Evolutionary conservation across 2,797 vertebrate species (phyloP).

Genomic region (Xiphophorus birchmanni): DNA sequence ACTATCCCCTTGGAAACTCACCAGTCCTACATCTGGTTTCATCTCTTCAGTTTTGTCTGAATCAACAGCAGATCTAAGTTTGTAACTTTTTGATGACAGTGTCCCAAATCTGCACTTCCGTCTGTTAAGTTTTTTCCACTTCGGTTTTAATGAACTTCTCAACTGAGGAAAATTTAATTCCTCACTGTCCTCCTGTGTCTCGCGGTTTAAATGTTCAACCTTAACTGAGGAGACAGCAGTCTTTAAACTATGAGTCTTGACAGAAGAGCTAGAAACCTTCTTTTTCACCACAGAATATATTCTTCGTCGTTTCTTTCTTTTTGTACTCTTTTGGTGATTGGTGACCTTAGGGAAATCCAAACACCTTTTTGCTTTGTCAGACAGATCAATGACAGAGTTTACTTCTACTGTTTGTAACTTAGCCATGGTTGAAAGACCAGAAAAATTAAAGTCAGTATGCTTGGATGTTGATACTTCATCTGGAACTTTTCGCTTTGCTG

Average conservation of each 20-base stretch:
- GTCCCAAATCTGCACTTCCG: conserved; percentile 42
- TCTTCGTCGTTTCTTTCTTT: conserved; percentile 28
- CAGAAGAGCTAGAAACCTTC: conserved; percentile 22
- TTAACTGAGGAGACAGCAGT: conserved; percentile 22
- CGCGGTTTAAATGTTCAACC: conserved; percentile 9
- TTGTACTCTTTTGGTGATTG: conserved; percentile 25
- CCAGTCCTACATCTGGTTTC: neutral
- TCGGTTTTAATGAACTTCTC: conserved; percentile 22
- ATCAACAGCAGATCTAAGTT: conserved; percentile 11
- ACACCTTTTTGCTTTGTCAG: conserved; percentile 22
- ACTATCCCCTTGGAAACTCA: conserved; percentile 7
- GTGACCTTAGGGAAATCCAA: conserved; percentile 25
- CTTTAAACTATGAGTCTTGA: conserved; percentile 31
- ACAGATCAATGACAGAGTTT: conserved; percentile 35
- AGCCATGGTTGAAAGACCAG: conserved; percentile 27
- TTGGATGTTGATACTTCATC: conserved; percentile 34
- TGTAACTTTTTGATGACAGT: conserved; percentile 30
- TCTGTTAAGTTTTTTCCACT: conserved; percentile 46
- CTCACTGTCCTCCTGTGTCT: conserved; percentile 13
- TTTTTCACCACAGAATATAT: conserved; percentile 12
- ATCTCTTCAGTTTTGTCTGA: conserved; percentile 14
- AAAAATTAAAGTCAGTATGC: conserved; percentile 40
- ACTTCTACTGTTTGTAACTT: conserved; percentile 40
- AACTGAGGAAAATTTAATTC: conserved; percentile 15
- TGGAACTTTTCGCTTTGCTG: conserved; percentile 56